A percentile compares a stretch with the other conserved stretches of the same genome.
These are phyloP conservation scores for Ondatra zibethicus DNA, from an alignment of 2,113 vertebrate species.

Conservation along the genomic window DNA sequence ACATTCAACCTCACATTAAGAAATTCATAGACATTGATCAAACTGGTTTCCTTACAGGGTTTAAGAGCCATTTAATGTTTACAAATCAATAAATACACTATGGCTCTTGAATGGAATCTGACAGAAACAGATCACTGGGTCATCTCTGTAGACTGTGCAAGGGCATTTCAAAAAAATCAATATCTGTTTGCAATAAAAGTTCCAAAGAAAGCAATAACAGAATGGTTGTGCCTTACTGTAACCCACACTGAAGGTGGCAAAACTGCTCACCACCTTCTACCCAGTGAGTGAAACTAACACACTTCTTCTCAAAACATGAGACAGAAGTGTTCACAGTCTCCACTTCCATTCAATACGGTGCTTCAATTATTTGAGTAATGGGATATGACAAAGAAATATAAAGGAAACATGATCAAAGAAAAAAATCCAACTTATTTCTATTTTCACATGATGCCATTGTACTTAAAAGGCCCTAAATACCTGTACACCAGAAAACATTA, in stretches of 20 bases:
- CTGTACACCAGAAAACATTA: background rate
- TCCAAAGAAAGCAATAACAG: background rate
- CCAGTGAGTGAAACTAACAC: background rate
- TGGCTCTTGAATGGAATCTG: background rate
- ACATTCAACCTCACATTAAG: background rate
- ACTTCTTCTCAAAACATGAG: background rate
- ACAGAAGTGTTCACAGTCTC: background rate
- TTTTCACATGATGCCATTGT: background rate
- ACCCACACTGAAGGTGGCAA: background rate
- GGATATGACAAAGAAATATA: background rate
- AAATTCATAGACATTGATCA: background rate
- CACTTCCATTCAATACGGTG: background rate
- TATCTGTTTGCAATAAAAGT: background rate
- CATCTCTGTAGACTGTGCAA: background rate
- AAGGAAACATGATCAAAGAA: background rate
- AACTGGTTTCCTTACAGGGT: background rate
- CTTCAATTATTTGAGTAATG: background rate
- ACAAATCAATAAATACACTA: background rate
- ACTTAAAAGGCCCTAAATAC: background rate
- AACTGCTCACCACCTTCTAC: background rate
- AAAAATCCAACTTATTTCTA: background rate
- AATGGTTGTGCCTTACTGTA: background rate
- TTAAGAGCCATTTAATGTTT: background rate
- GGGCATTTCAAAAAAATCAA: background rate
- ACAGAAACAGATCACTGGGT: background rate